Evolutionary conservation across 1,140 invertebrate species (phyloP).

Genomic region (Metaphire vulgaris): DNA sequence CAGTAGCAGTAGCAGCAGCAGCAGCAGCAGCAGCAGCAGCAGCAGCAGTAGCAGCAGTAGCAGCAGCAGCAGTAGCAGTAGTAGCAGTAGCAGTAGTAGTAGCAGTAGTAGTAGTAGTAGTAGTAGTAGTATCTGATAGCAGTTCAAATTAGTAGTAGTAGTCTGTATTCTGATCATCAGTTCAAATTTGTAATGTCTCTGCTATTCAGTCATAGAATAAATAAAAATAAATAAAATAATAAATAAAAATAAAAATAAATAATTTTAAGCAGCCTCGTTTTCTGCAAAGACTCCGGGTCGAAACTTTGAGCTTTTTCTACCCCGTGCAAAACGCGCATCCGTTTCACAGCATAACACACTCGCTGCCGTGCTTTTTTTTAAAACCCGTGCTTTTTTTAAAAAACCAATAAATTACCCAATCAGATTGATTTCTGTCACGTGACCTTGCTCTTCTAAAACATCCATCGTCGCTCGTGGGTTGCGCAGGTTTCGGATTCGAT

Average conservation of each 20-base stretch:
- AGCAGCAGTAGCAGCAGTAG: background rate
- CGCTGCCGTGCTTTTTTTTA: too few relatives aligned
- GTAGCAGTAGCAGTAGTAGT: background rate
- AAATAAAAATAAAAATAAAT: background rate
- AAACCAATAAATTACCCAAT: too few relatives aligned
- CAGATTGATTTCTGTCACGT: too few relatives aligned
- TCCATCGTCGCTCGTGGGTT: too few relatives aligned
- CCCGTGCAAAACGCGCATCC: too few relatives aligned
- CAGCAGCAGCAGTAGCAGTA: background rate
- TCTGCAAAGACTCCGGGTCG: background rate
- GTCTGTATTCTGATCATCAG: too few relatives aligned
- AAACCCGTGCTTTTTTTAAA: too few relatives aligned
- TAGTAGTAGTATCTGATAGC: background rate
- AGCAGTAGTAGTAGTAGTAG: background rate
- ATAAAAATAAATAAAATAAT: background rate
- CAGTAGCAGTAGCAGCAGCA: background rate
- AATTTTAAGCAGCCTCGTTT: background rate
- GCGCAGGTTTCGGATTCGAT: too few relatives aligned
- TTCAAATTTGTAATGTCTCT: too few relatives aligned
- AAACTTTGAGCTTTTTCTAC: too few relatives aligned
- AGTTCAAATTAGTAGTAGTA: background rate
- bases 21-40: background rate
- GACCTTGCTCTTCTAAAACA: too few relatives aligned
- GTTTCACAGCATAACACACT: too few relatives aligned
- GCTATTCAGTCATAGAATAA: background rate